Conservation (phyloP, 2,888 invertebrate genomes). For the Lithophane semibrunnea region DNA sequence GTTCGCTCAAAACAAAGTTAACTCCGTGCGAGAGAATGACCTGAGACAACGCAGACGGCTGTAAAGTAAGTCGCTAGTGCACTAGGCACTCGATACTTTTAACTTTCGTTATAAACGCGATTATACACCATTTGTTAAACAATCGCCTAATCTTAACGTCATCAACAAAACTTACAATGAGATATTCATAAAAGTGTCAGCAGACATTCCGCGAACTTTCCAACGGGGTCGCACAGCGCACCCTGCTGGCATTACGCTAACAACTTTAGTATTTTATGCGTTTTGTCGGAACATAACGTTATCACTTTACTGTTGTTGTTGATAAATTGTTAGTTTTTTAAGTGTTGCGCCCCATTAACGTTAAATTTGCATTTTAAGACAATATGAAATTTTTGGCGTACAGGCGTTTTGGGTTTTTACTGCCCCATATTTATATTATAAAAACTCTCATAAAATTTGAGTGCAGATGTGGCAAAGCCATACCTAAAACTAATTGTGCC, state of each 20-base stretch:
- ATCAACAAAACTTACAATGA: slow-evolving; percentile 43
- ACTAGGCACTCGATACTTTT: slow-evolving; percentile 41
- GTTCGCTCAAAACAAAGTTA: slow-evolving; percentile 40
- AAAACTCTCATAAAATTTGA: slow-evolving; percentile 61
- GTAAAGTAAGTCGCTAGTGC: slow-evolving; percentile 42
- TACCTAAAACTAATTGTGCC: slow-evolving; percentile 64
- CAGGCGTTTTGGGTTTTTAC: slow-evolving; percentile 85
- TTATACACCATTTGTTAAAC: slow-evolving; percentile 42
- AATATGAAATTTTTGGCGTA: slow-evolving; percentile 82
- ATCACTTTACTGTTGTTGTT: slow-evolving; percentile 84
- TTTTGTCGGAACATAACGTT: slow-evolving; percentile 65
- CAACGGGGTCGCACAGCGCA: slow-evolving; percentile 22
- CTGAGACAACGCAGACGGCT: slow-evolving; percentile 31
- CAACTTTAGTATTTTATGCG: slow-evolving; percentile 57
- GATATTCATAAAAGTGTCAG: slow-evolving; percentile 31
- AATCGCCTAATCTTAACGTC: slow-evolving; percentile 59
- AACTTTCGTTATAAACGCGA: slow-evolving; percentile 43
- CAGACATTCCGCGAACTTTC: slow-evolving; percentile 2
- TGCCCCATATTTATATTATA: slow-evolving; percentile 78
- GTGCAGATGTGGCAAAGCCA: slow-evolving; percentile 73
- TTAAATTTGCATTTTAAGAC: slow-evolving; percentile 84
- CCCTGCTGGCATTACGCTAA: slow-evolving; percentile 34
- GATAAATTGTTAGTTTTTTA: slow-evolving; percentile 84
- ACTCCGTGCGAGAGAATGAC: slow-evolving; percentile 73
- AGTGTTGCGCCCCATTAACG: slow-evolving; percentile 84